These are phyloP conservation scores for Parapristionchus giblindavisi DNA, from an alignment of 2,888 invertebrate species.

Conservation along the genomic window DNA sequence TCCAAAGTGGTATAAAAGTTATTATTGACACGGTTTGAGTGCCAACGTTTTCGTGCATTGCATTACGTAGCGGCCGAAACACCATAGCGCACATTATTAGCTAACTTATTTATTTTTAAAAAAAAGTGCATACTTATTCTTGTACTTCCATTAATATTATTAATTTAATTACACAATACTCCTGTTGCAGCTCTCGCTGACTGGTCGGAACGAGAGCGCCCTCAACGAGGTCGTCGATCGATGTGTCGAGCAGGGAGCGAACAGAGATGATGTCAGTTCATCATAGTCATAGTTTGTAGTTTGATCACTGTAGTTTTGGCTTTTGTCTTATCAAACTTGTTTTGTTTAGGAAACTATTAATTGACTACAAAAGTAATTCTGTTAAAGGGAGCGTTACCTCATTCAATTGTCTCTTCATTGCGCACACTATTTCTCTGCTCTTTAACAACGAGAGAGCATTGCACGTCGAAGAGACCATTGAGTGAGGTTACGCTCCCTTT, in stretches of 20 bases:
- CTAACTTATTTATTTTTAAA: too few relatives aligned
- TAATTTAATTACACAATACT: neutral
- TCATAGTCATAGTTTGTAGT: too few relatives aligned
- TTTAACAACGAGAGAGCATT: too few relatives aligned
- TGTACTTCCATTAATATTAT: neutral
- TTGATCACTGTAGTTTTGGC: too few relatives aligned
- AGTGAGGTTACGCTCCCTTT: too few relatives aligned
- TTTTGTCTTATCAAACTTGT: neutral
- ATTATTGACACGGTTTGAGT: neutral
- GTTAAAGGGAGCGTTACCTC: too few relatives aligned
- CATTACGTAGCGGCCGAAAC: too few relatives aligned
- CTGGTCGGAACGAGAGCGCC: slow-evolving; percentile 60
- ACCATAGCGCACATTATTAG: too few relatives aligned
- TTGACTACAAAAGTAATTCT: too few relatives aligned
- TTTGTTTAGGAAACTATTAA: too few relatives aligned
- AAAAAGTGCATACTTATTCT: too few relatives aligned
- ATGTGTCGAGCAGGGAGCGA: slow-evolving; percentile 54
- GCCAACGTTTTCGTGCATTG: neutral
- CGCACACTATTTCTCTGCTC: neutral
- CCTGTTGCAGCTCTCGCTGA: slow-evolving; percentile 48
- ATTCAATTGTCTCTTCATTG: neutral
- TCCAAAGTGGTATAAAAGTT: neutral
- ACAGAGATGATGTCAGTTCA: slow-evolving; percentile 43
- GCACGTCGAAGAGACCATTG: too few relatives aligned
- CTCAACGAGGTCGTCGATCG: slow-evolving; percentile 57